A percentile compares a stretch with the other conserved stretches of the same genome.
Conservation (phyloP, 2,888 invertebrate species). For the Ormyrus thymus region DNA sequence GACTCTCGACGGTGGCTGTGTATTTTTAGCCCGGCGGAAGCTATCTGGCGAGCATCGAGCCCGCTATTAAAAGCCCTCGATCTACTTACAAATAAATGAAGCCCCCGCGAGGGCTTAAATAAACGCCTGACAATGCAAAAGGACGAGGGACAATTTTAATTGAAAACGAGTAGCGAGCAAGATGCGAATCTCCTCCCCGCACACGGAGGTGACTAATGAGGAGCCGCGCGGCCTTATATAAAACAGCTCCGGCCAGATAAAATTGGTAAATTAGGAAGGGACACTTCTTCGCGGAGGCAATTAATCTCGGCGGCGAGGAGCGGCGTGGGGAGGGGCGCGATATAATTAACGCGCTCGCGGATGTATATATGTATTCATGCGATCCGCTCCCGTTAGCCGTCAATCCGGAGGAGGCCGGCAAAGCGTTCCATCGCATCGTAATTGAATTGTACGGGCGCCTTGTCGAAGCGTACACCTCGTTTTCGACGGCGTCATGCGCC, state of each 20-base stretch:
- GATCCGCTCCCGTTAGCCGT: slow-evolving; percentile 19
- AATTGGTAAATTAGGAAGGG: slow-evolving; percentile 28
- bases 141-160: too few species aligned
- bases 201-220: slow-evolving; percentile 22
- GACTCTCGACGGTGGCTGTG: too few species aligned
- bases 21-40: too few species aligned
- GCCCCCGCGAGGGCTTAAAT: too few species aligned
- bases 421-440: slow-evolving; percentile 24
- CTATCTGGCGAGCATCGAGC: too few species aligned
- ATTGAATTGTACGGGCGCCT: slow-evolving; percentile 35
- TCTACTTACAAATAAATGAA: too few species aligned
- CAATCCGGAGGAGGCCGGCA: slow-evolving; percentile 12
- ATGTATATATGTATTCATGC: slow-evolving; percentile 9
- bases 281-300: slow-evolving; percentile 3
- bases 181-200: slow-evolving; percentile 10
- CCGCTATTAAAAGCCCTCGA: too few species aligned
- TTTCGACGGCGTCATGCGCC: slow-evolving; percentile 59
- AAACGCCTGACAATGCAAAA: too few species aligned
- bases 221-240: background rate
- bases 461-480: too few species aligned
- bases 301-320: slow-evolving; percentile 23
- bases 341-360: background rate
- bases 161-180: too few species aligned
- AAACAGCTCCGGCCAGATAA: slow-evolving; percentile 5
- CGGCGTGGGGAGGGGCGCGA: too few species aligned